Evolutionary conservation across 2,888 invertebrate genomes (phyloP), one percentile per base, ranked within the genome.

Genomic region (Hirudinaria manillensis): DNA sequence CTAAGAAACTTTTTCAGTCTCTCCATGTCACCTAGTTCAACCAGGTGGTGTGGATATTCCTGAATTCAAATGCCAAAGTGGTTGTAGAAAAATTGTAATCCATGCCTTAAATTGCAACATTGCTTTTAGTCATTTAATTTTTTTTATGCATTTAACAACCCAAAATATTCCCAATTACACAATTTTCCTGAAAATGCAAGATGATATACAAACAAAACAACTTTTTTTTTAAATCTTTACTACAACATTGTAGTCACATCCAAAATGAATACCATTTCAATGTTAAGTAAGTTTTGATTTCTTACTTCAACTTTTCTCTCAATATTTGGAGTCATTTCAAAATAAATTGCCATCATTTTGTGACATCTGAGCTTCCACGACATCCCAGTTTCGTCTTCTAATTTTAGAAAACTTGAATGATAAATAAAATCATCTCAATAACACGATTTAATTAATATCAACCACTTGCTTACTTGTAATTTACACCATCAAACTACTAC

Each of bases 331-430:
- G 51, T 71, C 2, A 32, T 75, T 74, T 80, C 80, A 78, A 83
- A 84, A 77, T 79, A 83, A 75, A 83, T 82, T 10, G 84, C 83
- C 29, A 84, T 80, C 77, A 82, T 83, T 76, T 80, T 80, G 77
- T 84, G 84, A 83, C 83, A 84, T 82, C 83, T 83, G 19, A 79
- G 24, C 76, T 76, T 29, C 24, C 77, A 77, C 79, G 45, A 51
- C 24, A 3, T 29, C 56, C 29, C 45, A 7, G 10, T 45, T 10
- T 45, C 45, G 1, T 45, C 13, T 45, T 45, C 45, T 45, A 45
- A 45, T 16, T 34, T 34, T 16, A 68, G 68, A 36, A 29, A 68
- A 21, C 68, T 68, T 24, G 32, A 1, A 34, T 6, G 61, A 61
- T 61, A 24, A 61, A 61, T 61, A 10, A 61, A 61, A 19, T 2